Evolutionary conservation across 92 coral and sea anemone species (phyloP), one percentile per base, ranked within the genome.

Genomic region (Epizoanthus stellaris): DNA sequence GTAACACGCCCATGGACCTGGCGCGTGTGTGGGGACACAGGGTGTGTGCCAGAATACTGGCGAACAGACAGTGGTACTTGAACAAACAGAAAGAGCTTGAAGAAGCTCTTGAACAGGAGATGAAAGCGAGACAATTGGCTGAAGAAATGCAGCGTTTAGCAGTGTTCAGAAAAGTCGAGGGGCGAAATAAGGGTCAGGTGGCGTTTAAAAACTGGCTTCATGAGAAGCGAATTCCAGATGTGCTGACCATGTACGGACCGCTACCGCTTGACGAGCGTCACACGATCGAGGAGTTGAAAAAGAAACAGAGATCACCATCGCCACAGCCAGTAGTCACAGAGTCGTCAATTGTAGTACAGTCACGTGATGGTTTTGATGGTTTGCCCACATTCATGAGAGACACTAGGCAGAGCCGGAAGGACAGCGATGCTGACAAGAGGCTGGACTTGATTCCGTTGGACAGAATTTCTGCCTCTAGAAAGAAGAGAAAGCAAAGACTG

Each of bases 11-110:
- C n/a, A 92, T 97, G 84, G 93, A 92, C 34, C 76, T 95, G 71
- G 94, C 99, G 9, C 95, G 98, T 7, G 93, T 95, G 65, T 97
- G 99, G 98, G 97, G 97, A 17, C 98, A 95, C 61, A 91, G 99
- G 62, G 85, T 67, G 12, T 97, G 99, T 84, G 99, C 95, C 2
- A 85, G 98, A 49, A 90, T 97, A 47, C 90, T 97, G 6, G 89
- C 95, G 17, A 91, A 93, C 82, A 93, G 89, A 30, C 99, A 95
- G 86, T 97, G 99, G 99, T 92, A 95, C 25, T 66, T 97, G 11
- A 95, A 97, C 84, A 97, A 97, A 73, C 94, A 95, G 38, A 79
- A 87, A 82, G 92, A 95, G 21, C 67, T 91, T n/a, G 72, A 70
- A 39, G 85, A 91, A 60, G 95, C 68, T 86, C 89, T 89, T 7